Percentiles rank a stretch among this genome's conserved stretches.
phyloP scores from a whole-genome alignment of 2,797 vertebrate genomes.

The Cercopithecus mitis region DNA sequence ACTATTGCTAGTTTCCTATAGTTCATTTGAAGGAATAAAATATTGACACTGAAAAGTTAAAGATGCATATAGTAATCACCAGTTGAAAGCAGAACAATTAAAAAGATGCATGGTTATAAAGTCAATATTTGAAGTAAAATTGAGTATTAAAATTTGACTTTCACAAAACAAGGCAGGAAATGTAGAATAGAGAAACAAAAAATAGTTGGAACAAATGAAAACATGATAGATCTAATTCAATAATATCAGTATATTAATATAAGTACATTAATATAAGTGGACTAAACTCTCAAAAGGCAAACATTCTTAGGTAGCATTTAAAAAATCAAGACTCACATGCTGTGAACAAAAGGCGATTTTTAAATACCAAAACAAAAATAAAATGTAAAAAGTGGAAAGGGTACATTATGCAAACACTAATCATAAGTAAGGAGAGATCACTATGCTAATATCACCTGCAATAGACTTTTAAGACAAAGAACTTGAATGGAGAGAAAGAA shows the following conservation, averaged over 20 bases:
- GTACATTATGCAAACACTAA: background rate
- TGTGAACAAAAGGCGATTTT: background rate
- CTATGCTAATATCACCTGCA: background rate
- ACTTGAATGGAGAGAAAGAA: background rate
- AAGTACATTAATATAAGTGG: background rate
- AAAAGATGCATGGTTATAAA: background rate
- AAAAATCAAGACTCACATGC: background rate
- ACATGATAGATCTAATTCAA: background rate
- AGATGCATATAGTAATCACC: background rate
- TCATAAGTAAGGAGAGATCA: background rate
- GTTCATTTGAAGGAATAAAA: background rate
- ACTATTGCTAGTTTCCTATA: background rate
- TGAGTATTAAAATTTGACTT: background rate
- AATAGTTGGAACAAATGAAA: background rate
- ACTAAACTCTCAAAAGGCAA: background rate
- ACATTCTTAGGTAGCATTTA: background rate
- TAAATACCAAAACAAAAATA: constrained; percentile 1
- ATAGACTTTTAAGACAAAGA: background rate
- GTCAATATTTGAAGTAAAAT: background rate
- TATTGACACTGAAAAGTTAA: background rate
- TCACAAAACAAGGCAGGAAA: background rate
- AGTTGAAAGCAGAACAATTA: background rate
- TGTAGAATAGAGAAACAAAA: background rate
- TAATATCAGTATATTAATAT: background rate
- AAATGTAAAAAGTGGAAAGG: background rate